phyloP scores from a whole-genome alignment of 1,140 invertebrate genomes.

The Eubasilissa regina region DNA sequence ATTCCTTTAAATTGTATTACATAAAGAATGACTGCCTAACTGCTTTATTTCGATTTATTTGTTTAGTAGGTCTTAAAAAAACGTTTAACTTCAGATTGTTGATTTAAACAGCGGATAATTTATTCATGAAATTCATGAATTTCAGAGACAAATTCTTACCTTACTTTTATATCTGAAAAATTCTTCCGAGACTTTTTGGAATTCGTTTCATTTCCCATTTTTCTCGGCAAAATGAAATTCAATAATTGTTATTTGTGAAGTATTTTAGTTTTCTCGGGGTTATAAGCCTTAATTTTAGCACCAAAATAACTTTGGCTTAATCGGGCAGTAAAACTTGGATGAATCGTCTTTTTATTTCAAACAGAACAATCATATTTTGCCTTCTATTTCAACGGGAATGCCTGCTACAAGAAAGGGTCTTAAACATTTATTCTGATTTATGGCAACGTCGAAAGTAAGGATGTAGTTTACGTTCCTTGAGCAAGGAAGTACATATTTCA shows the following conservation, averaged over 20 bases:
- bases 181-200: background rate
- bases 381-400: constrained; percentile 11
- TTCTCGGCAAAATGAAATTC: too few species aligned
- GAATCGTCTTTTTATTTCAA: constrained; percentile 37
- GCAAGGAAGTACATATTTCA: constrained; percentile 28
- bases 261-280: background rate
- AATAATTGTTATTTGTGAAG: background rate
- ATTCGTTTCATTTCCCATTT: background rate
- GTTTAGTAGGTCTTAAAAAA: too few species aligned
- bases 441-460: constrained; percentile 26
- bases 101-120: background rate
- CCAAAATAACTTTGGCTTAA: constrained; percentile 25
- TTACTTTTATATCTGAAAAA: background rate
- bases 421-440: constrained; percentile 49
- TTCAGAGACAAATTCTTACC: background rate
- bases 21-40: too few species aligned
- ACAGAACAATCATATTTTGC: constrained; percentile 41
- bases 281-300: constrained; percentile 19
- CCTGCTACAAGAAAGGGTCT: constrained; percentile 23
- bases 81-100: too few species aligned
- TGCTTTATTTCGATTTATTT: too few species aligned
- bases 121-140: background rate
- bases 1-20: too few species aligned
- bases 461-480: constrained; percentile 29
- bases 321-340: constrained; percentile 21